Evolutionary conservation across 1,140 invertebrate genomes (phyloP).

Genomic region (Potamilus streckersoni): DNA sequence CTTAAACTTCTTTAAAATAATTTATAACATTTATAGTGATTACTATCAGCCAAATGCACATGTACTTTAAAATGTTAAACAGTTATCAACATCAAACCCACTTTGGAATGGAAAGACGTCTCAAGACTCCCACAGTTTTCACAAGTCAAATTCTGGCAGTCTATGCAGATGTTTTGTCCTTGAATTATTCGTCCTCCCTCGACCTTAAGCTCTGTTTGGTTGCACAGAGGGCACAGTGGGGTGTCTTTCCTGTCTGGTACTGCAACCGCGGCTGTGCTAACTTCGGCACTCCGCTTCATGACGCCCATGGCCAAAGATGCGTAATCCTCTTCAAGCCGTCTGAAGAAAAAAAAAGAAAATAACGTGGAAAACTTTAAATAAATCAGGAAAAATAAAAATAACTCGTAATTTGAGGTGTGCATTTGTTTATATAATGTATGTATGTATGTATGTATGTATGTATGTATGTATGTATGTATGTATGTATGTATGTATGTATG

Average conservation of each 20-base stretch:
- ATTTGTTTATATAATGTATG: too few species aligned
- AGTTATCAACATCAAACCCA: slow-evolving; percentile 25
- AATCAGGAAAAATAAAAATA: too few species aligned
- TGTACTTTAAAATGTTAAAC: background rate
- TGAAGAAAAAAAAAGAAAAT: slow-evolving; percentile 30
- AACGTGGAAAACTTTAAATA: too few species aligned
- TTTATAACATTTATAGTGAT: background rate
- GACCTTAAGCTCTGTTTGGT: slow-evolving; percentile 39
- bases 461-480: too few species aligned
- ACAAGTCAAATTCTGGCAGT: slow-evolving; percentile 59
- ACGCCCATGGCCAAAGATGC: slow-evolving; percentile 50
- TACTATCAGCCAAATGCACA: background rate
- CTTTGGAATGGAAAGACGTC: slow-evolving; percentile 53
- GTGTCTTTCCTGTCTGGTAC: slow-evolving; percentile 35
- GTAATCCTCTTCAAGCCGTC: slow-evolving; percentile 61
- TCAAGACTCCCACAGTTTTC: slow-evolving; percentile 52
- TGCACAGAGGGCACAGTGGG: slow-evolving; percentile 57
- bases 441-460: too few species aligned
- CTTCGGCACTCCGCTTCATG: slow-evolving; percentile 37
- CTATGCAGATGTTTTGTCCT: slow-evolving; percentile 56
- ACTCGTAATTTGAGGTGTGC: too few species aligned
- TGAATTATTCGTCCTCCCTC: slow-evolving; percentile 40
- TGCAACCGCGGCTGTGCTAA: slow-evolving; percentile 23
- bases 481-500: too few species aligned
- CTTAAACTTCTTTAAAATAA: background rate